Evolutionary conservation across 2,797 vertebrate species (phyloP), one percentile per base, ranked within the genome.

Genomic region (Cyprinodon diabolis): DNA sequence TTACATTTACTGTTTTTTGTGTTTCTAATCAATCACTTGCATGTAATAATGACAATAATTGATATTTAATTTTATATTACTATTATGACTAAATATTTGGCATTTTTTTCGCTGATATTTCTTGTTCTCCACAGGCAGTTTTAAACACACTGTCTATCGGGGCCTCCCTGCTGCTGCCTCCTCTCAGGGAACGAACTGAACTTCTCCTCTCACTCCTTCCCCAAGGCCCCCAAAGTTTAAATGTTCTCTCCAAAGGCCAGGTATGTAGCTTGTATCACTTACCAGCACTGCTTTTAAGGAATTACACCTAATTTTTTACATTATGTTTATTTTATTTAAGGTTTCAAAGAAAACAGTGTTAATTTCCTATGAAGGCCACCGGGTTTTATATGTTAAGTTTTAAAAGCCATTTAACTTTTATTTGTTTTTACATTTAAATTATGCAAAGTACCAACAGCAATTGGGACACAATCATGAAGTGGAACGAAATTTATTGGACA

Each of bases 241-340:
- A 95, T 79, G 93, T 92, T 81, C 95, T 96, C 76, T 95, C 95
- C 60, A 96, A 95, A 91, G 95, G 95, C 83, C 95, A 96, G 93
- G 95, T 96, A 92, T 48, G 63, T 56, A 19, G 21, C 37, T 13
- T 63, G 8, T 1, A 12, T 51, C 73, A 54, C 40, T 25, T 3
- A 73, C 15, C 2, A 40, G 12, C 12, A 43, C 17, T 80, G n/a
- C 13, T 72, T 43, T 40, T 66, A 6, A 51, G 58, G 17, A 40
- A 21, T 62, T 52, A n/a, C 7, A 14, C n/a, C 8, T 30, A 10
- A 52, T 63, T 4, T 40, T 12, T 0, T 69, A 65, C 62, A 49
- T 37, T 7, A 58, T 74, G 21, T 5, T 63, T 21, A 63, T n/a
- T n/a, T 63, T 12, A n/a, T 43, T 63, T 43, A 19, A 8, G 37